Conservation (phyloP, 92 coral and sea anemone genomes). For the Actinostola sp. region DNA sequence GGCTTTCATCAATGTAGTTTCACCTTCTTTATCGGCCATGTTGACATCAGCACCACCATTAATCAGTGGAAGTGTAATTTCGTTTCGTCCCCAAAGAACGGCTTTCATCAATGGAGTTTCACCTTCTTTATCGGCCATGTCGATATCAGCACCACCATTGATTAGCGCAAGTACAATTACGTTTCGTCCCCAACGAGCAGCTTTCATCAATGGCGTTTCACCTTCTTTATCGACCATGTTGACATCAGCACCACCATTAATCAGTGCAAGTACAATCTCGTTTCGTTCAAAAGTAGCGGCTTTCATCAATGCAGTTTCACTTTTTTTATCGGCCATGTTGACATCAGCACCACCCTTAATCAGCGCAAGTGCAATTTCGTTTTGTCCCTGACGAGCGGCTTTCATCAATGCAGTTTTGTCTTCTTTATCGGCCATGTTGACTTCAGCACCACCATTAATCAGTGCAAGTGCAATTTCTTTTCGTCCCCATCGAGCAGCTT, state of each 20-base stretch:
- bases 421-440: neutral
- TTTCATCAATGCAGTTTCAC: neutral
- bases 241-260: neutral
- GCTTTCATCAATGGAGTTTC: too few relatives aligned
- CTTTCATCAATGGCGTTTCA: neutral
- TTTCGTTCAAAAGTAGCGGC: neutral
- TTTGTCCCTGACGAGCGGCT: neutral
- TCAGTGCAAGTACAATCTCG: neutral
- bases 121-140: too few relatives aligned
- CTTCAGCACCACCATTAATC: neutral
- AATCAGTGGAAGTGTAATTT: too few relatives aligned
- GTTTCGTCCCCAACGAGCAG: too few relatives aligned
- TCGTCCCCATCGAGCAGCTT: neutral
- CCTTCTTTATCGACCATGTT: neutral
- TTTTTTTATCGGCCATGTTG: neutral
- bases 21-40: too few relatives aligned
- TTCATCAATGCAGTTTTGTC: neutral
- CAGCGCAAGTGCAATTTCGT: neutral
- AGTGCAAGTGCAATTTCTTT: neutral
- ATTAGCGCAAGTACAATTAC: too few relatives aligned
- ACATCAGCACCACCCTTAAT: constrained; percentile 24
- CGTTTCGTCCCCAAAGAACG: too few relatives aligned
- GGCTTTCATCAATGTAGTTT: too few relatives aligned
- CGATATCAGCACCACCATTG: too few relatives aligned
- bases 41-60: too few relatives aligned